Base-by-base conservation (phyloP, 2,888 invertebrate species). In the Rhodophaea formosa region DNA sequence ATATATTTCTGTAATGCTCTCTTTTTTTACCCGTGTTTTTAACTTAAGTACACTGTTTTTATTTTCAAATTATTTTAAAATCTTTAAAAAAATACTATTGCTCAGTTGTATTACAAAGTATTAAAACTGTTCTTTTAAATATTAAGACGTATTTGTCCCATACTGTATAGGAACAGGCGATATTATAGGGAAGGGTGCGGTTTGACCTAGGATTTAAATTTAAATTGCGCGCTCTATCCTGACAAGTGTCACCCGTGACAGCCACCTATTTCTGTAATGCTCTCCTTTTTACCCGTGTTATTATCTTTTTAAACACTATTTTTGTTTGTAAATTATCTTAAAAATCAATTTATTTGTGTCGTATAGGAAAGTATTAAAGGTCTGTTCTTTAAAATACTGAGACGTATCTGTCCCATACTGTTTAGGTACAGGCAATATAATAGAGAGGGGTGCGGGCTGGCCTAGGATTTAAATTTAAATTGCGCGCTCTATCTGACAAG, bases 381-480 rank as follows among this genome's bases (percentile, higher is more conserved):
- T n/a, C n/a, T n/a, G 10, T 39, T 5, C n/a, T 39, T 2, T 8
- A 39, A 39, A 39, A 39, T 10, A 39, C 5, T 39, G 39, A n/a
- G 12, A 39, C 8, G 8, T n/a, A 3, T 12, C 39, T 39, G 39
- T 8, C 39, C 12, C 39, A 3, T 8, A 39, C n/a, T 8, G n/a
- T n/a, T n/a, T n/a, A n/a, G n/a, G 12, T 39, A 39, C n/a, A 12
- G 23, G 8, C 23, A 12, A 8, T 10, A 51, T 51, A 70, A 71
- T 63, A 68, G 69, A 74, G 74, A 72, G 75, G 75, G 67, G 72
- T 58, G 70, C 47, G 29, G 64, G 68, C 68, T 75, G 71, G 73
- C 70, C 74, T 74, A 79, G 81, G 81, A 83, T 85, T 85, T 84
- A 82, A 88, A 88, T 88, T 86, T 86, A 86, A 88, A 88, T 88